Conservation (phyloP, 2,113 vertebrate species). For the Triplophysa rosa region DNA sequence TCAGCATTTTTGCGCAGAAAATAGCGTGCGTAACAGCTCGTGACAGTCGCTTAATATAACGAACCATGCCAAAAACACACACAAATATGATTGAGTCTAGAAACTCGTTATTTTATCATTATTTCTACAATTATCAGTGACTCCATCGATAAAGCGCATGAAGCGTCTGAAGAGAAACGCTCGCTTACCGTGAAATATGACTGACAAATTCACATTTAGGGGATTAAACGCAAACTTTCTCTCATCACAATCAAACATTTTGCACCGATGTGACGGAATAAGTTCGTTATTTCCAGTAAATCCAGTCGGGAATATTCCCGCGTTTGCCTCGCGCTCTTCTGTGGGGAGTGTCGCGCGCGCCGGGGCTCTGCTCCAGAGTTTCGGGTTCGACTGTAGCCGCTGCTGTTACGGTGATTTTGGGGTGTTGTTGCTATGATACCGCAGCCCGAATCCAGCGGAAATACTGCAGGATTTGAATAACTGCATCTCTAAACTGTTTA, state of each 20-base stretch:
- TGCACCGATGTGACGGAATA: neutral
- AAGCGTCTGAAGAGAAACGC: neutral
- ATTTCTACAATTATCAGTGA: neutral
- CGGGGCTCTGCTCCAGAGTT: constrained; percentile 50
- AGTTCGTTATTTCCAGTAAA: constrained; percentile 19
- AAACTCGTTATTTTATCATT: too few relatives aligned
- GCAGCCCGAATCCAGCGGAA: constrained; percentile 17
- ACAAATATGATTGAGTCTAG: neutral
- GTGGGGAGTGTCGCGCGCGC: constrained; percentile 41
- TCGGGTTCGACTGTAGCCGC: constrained; percentile 17
- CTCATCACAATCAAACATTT: constrained; percentile 23
- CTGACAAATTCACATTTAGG: neutral
- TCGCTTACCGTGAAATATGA: constrained; percentile 44
- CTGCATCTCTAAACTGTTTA: neutral
- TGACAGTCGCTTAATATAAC: neutral
- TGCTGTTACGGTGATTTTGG: constrained; percentile 42
- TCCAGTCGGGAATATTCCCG: constrained; percentile 5
- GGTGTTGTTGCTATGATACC: constrained; percentile 53
- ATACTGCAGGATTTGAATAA: constrained; percentile 25
- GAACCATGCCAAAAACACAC: neutral
- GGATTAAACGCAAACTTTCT: constrained; percentile 48
- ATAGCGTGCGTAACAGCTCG: constrained; percentile 24
- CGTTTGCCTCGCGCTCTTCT: constrained; percentile 25
- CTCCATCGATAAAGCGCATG: neutral
- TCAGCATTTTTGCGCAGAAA: neutral